Base-by-base conservation (phyloP, 2,113 vertebrate genomes). In the Gasterosteus aculeatus region DNA sequence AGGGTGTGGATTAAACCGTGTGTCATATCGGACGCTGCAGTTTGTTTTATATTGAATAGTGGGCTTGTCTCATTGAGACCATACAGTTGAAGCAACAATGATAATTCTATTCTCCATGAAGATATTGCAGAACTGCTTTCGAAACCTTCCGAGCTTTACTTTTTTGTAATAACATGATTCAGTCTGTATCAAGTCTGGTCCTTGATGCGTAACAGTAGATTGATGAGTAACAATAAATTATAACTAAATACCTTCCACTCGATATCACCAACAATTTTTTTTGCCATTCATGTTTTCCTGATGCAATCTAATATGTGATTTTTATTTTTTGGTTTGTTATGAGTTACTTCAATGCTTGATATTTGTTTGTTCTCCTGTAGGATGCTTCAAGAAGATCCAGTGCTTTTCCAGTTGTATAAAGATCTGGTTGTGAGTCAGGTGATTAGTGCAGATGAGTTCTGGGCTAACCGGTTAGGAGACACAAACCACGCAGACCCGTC, bases 351-450 rank as follows among this genome's bases (percentile, higher is more conserved):
- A 26, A 26, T 26, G 22, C 22, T 26, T 35, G 3, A 31, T 62
- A 19, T 14, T 33, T 29, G 31, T 38, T 5, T 59, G 87, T 94
- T 80, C 0, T 38, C 89, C 49, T 90, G 69, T 85, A 99, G 98
- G 94, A 98, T 99, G 98, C 94, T 99, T 87, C 98, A 99, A 93
- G 98, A 99, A 89, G 98, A 99, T 92, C 98, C 98, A 49, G 95
- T 98, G 89, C 95, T 99, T 74, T 99, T 99, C 93, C 98, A 99
- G 91, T 94, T 99, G 76, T 99, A 99, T 91, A 99, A 99, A 94
- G 98, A 99, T 85, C 95, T 99, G 57, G 98, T 99, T 85, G 97
- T 99, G 79, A 99, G 98, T 89, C 98, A 99, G 78, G 97, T 99
- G 86, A 99, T 99, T 91, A 97, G 95, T 89, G 97, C 98, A 83